Percentiles rank a stretch among this genome's conserved stretches.
These are phyloP conservation scores for Sceliomorpha sp. DNA, from an alignment of 2,888 invertebrate genomes.

Conservation along the genomic window DNA sequence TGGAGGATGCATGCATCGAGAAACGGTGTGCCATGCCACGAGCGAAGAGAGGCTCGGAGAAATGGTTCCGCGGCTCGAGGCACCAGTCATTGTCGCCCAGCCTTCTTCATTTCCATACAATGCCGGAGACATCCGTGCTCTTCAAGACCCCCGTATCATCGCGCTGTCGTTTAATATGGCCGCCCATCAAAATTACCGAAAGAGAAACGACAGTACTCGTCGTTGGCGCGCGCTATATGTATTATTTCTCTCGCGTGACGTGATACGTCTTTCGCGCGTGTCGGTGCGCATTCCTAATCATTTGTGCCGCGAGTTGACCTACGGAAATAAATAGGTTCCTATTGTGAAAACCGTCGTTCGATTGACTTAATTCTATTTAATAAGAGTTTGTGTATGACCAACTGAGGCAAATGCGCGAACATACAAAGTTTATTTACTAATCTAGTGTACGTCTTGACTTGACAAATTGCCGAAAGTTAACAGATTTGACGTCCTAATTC, in stretches of 20 bases:
- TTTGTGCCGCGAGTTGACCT: background rate
- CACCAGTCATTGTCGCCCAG: constrained; percentile 79
- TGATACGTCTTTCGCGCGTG: constrained; percentile 20
- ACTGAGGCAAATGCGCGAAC: too few relatives aligned
- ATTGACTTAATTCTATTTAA: too few relatives aligned
- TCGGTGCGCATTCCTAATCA: background rate
- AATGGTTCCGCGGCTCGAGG: constrained; percentile 61
- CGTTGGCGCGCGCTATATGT: constrained; percentile 56
- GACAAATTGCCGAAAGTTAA: too few relatives aligned
- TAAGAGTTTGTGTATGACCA: too few relatives aligned
- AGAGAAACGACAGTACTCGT: constrained; percentile 59
- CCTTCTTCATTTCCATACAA: constrained; percentile 80
- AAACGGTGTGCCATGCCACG: constrained; percentile 61
- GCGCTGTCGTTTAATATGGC: constrained; percentile 73
- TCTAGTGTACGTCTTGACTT: too few relatives aligned
- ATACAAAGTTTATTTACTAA: too few relatives aligned
- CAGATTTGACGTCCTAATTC: too few relatives aligned
- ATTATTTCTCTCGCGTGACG: constrained; percentile 40
- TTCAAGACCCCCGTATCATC: constrained; percentile 64
- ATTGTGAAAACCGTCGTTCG: too few relatives aligned
- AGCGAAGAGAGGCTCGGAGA: constrained; percentile 60
- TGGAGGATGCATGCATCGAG: constrained; percentile 53
- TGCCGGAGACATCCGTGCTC: constrained; percentile 72
- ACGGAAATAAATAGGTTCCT: background rate
- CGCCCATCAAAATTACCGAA: constrained; percentile 72